Conservation (phyloP, 2,888 invertebrate species). For the Oeneis ivallda region DNA sequence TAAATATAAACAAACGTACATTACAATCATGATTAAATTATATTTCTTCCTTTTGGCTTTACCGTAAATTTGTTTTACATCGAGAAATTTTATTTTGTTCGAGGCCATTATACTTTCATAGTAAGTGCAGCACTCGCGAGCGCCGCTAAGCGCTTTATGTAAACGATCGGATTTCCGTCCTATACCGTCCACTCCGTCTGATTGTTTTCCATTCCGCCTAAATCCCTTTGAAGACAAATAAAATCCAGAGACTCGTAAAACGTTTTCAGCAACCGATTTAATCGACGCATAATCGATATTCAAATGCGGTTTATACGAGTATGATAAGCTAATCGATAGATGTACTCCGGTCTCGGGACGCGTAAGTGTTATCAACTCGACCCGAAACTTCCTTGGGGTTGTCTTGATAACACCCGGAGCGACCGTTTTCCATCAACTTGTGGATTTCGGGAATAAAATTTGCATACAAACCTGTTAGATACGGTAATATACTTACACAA, state of each 20-base stretch:
- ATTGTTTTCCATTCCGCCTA: slow-evolving; percentile 53
- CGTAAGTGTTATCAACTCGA: slow-evolving; percentile 60
- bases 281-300: slow-evolving; percentile 33
- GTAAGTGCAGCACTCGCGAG: slow-evolving; percentile 21
- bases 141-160: slow-evolving; percentile 46
- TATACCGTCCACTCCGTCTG: slow-evolving; percentile 53
- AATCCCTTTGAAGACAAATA: slow-evolving; percentile 40
- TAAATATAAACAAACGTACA: no score
- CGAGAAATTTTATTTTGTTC: background rate
- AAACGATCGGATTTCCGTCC: slow-evolving; percentile 48
- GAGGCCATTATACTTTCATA: slow-evolving; percentile 15
- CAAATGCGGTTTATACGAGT: slow-evolving; percentile 13
- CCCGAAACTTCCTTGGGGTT: slow-evolving; percentile 70
- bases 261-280: slow-evolving; percentile 30
- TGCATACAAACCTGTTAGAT: slow-evolving; percentile 73
- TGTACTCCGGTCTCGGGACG: slow-evolving; percentile 9
- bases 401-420: slow-evolving; percentile 58
- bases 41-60: no score
- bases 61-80: background rate
- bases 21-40: no score
- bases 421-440: slow-evolving; percentile 68
- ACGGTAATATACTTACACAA: slow-evolving; percentile 60
- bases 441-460: slow-evolving; percentile 72
- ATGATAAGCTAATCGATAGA: slow-evolving; percentile 12
- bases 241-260: slow-evolving; percentile 36